Base-by-base conservation (phyloP, 2,113 vertebrate genomes). In the Carlito syrichta region DNA sequence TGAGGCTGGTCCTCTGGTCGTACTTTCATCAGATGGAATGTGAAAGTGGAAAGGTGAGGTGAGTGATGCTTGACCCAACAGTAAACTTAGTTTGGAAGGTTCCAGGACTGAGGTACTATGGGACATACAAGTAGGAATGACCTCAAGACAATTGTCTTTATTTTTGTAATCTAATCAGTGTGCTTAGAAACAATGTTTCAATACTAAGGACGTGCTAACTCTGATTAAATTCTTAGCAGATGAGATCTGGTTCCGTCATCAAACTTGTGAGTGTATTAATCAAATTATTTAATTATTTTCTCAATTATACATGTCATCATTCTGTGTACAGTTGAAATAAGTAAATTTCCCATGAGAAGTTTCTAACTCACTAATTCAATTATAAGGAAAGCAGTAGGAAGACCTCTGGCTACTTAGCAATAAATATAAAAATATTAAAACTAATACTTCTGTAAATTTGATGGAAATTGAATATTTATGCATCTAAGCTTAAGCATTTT, bases 31-130 rank as follows among this genome's bases (percentile, higher is more conserved):
- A 81, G 6, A 48, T 19, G 74, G 6, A 23, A 66, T 82, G 8
- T 35, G 17, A 58, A 35, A 56, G 25, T 30, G 52, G 20, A 45
- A 45, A 32, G 5, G 4, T 35, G 19, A 63, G 66, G 6, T 30
- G 7, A 48, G n/a, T 0, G 3, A 30, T 7, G 1, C 35, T 5
- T 32, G 32, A 3, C 17, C 22, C 43, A 32, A 54, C 12, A 60
- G 23, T 6, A 79, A n/a, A 8, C 20, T 71, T 13, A 78, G 13
- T 4, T 19, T 89, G 17, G 10, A 35, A 71, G 58, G 3, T 43
- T 0, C 1, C 3, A 35, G n/a, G 5, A 52, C 2, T 20, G 17
- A 85, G 16, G n/a, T 23, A 35, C 38, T 40, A 10, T 43, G 17
- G 20, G 30, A 52, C 25, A 25, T 9, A 20, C 3, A 23, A 32